Conservation (phyloP, 2,113 vertebrate species). For the Oriolus oriolus region DNA sequence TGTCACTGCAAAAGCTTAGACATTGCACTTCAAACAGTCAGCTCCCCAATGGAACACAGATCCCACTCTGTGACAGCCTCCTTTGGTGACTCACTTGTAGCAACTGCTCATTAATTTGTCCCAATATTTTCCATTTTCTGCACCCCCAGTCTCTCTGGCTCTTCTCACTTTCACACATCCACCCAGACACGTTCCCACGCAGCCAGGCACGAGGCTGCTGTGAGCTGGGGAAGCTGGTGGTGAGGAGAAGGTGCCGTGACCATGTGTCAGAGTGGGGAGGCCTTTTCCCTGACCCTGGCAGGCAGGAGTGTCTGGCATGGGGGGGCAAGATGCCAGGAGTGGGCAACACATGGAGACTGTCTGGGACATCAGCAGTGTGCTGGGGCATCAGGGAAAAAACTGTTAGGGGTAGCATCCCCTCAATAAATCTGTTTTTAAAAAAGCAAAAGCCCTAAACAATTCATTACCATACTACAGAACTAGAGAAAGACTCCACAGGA, state of each 20-base stretch:
- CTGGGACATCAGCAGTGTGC: fast-evolving
- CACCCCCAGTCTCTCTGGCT: background rate
- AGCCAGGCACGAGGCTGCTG: background rate
- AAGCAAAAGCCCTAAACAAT: background rate
- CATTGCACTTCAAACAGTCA: background rate
- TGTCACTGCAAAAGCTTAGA: background rate
- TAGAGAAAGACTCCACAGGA: background rate
- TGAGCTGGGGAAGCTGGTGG: background rate
- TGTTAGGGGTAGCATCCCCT: background rate
- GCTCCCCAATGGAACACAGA: background rate
- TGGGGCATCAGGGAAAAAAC: background rate
- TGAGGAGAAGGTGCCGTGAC: background rate
- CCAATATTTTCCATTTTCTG: background rate
- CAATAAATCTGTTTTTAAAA: background rate
- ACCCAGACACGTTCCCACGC: background rate
- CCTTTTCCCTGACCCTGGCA: background rate
- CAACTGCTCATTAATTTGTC: background rate
- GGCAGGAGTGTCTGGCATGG: background rate
- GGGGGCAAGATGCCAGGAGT: background rate
- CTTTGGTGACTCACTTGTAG: background rate
- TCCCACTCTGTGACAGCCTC: background rate
- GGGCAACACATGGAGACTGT: background rate
- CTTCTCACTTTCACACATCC: background rate
- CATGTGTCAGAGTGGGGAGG: background rate
- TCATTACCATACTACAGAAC: background rate